Percentiles rank a stretch among this genome's conserved stretches.
phyloP scores from a whole-genome alignment of 2,888 invertebrate species.

The Drosophila meridionalis region DNA sequence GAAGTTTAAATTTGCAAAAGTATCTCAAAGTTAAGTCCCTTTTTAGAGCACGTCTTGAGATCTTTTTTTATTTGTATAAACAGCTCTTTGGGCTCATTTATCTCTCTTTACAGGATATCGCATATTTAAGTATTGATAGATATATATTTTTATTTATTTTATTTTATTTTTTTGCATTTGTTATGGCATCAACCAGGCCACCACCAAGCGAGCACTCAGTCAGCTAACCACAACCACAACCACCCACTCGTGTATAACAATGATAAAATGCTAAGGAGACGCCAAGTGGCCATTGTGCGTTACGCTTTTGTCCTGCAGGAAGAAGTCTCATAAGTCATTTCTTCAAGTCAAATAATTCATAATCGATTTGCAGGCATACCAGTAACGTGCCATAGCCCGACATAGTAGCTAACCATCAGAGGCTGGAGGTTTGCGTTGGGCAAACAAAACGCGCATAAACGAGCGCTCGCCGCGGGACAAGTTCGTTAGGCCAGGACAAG shows the following conservation, averaged over 20 bases:
- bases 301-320: conserved; percentile 51
- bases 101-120: background rate
- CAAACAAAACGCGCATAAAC: conserved; percentile 45
- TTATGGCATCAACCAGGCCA: conserved; percentile 17
- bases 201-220: background rate
- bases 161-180: conserved; percentile 38
- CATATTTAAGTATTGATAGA: background rate
- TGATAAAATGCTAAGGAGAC: conserved; percentile 55
- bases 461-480: conserved; percentile 57
- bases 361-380: conserved; percentile 74
- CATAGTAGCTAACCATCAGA: background rate
- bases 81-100: conserved; percentile 11
- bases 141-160: background rate
- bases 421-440: conserved; percentile 31
- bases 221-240: conserved; percentile 2
- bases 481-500: conserved; percentile 56
- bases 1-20: too few species aligned
- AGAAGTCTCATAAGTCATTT: conserved; percentile 82
- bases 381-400: conserved; percentile 2
- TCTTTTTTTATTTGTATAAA: background rate
- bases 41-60: too few species aligned
- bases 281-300: conserved; percentile 62
- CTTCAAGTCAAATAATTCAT: conserved; percentile 82
- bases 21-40: too few species aligned
- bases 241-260: conserved; percentile 40